Evolutionary conservation across 1,140 invertebrate genomes (phyloP).

Genomic region (Brachionus paranguensis): DNA sequence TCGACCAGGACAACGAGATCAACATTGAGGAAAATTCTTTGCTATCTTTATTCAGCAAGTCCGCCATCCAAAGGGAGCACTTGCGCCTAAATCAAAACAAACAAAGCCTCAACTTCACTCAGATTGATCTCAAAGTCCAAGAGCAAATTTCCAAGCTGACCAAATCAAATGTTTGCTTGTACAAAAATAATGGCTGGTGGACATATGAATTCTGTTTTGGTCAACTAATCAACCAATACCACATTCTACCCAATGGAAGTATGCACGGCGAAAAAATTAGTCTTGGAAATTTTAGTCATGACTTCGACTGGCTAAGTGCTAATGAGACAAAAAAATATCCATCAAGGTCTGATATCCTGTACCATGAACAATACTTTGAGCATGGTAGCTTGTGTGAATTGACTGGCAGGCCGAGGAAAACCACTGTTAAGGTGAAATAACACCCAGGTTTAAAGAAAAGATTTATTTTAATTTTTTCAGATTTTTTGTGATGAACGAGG

Average conservation of each 20-base stretch:
- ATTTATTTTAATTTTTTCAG: background rate
- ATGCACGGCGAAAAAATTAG: background rate
- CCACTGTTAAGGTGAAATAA: background rate
- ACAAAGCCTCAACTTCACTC: background rate
- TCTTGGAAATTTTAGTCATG: slow-evolving; percentile 21
- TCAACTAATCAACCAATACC: slow-evolving; percentile 52
- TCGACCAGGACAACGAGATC: background rate
- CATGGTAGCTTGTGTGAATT: slow-evolving; percentile 13
- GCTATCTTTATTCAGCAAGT: background rate
- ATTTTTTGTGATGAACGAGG: slow-evolving; percentile 13
- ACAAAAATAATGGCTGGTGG: slow-evolving; percentile 48
- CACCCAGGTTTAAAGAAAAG: background rate
- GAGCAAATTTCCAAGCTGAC: background rate
- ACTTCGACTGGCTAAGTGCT: slow-evolving; percentile 12
- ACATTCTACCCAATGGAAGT: slow-evolving; percentile 45
- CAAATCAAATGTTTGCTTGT: background rate
- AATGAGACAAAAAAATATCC: slow-evolving; percentile 15
- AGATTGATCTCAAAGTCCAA: background rate
- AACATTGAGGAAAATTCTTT: background rate
- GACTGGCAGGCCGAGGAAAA: slow-evolving; percentile 3
- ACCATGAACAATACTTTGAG: slow-evolving; percentile 27
- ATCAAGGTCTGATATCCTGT: background rate
- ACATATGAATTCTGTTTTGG: slow-evolving; percentile 54
- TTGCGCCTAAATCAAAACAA: background rate
- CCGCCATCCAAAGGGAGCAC: background rate